Evolutionary conservation across 2,888 invertebrate genomes (phyloP), one percentile per base, ranked within the genome.

Genomic region (Ommatoiulus sabulosus): DNA sequence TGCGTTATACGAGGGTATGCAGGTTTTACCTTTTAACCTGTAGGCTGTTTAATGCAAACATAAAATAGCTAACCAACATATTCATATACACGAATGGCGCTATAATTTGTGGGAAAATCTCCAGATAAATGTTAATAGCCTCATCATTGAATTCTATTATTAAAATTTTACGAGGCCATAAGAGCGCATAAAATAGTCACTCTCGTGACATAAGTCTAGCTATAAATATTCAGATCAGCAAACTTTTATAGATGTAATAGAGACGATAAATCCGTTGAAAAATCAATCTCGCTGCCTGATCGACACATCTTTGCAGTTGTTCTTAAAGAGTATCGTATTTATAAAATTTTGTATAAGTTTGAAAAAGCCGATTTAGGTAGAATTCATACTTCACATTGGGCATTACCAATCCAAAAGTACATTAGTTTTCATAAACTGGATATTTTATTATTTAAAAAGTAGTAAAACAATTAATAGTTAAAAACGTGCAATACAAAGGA

Each of bases 81-180:
- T 80, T 80, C 80, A 80, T 12, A n/a, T n/a, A 80, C 80, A 80
- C 8, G 80, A 80, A 80, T 80, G 35, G 35, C 80, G 24, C 12
- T 12, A 80, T 80, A 80, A 8, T 80, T 80, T 80, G 6, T 35
- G 7, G 80, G 80, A 35, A 80, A 80, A 35, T 35, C 12, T 35
- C 12, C 20, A n/a, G n/a, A 63, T 63, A 72, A 72, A 72, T 72
- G 20, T 72, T 24, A 72, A 20, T 8, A 10, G 72, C 20, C 80
- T 35, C 8, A 35, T 24, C 10, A 80, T 12, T 80, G 80, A 80
- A 80, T 72, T 72, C 80, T 80, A 35, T 80, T 80, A 35, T 80
- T 35, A 80, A 35, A 10, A 80, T 35, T 80, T 80, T 80, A 80
- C 35, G 80, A 80, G 12, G 35, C n/a, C 24, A 24, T 72, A 72